Evolutionary conservation across 2,113 vertebrate species (phyloP), one percentile per base, ranked within the genome.

Genomic region (Calidris pugnax): DNA sequence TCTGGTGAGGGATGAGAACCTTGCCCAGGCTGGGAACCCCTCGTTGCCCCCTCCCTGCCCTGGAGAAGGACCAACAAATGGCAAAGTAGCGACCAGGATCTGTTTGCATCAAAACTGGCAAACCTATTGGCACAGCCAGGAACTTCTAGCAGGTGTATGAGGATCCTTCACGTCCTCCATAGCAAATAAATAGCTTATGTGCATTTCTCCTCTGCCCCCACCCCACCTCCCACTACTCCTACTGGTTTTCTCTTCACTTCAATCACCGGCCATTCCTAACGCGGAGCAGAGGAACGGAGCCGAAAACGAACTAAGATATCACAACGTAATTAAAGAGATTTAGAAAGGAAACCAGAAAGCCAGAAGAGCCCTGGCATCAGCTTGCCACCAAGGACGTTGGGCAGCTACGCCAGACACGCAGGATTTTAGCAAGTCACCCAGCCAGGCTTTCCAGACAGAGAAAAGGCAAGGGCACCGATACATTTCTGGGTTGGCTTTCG

Each of bases 381-480:
- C 23, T 75, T 69, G 53, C 60, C 85, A 77, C 55, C 20, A 33
- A 77, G 64, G 79, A 51, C 30, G 28, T 5, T 5, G 45, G 51
- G 33, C 64, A 48, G 35, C 83, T 81, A 33, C 2, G 20, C 20
- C 80, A 96, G 83, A 64, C 53, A 32, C 0, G 9, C n/a, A 73
- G 59, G 81, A 87, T 90, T 85, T 85, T 60, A 96, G 55, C 84
- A 35, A 94, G 77, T 73, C 90, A 90, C 51, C 27, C 47, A 81
- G 50, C 15, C 66, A 91, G 81, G 43, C 37, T 57, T 85, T 89
- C 53, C 85, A 85, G 62, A 84, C 45, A 85, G 55, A 82, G 74
- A 64, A 89, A 89, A 74, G 26, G 50, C 35, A 74, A 86, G 71
- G 74, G 30, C 50, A 72, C 10, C 32, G 43, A 76, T 33, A 59